These are phyloP conservation scores for Agonopterix subpropinquella DNA, from an alignment of 2,888 invertebrate genomes.

Conservation along the genomic window DNA sequence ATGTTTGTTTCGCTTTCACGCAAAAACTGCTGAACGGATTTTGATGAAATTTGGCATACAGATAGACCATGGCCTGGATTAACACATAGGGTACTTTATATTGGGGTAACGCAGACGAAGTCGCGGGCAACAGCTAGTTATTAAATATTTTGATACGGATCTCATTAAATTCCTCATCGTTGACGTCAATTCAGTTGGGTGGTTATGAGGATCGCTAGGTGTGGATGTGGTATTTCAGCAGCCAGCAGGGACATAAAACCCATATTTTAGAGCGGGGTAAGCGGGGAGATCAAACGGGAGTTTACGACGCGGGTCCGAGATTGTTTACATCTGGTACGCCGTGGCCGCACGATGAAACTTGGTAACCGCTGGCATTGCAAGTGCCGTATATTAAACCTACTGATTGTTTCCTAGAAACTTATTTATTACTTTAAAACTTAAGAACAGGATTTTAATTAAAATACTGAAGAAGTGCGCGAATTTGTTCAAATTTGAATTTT, in stretches of 20 bases:
- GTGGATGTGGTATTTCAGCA: constrained; percentile 66
- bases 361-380: constrained; percentile 61
- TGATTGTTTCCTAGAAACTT: constrained; percentile 25
- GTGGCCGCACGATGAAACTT: constrained; percentile 61
- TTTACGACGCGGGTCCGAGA: constrained; percentile 69
- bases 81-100: too few relatives aligned
- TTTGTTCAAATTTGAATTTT: too few relatives aligned
- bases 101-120: too few relatives aligned
- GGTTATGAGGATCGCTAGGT: constrained; percentile 59
- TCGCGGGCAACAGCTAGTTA: too few relatives aligned
- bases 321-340: constrained; percentile 74
- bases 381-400: constrained; percentile 36
- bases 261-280: constrained; percentile 62
- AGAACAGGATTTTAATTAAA: too few relatives aligned
- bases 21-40: too few relatives aligned
- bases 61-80: too few relatives aligned
- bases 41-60: too few relatives aligned
- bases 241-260: constrained; percentile 66
- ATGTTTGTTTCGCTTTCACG: too few relatives aligned
- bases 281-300: constrained; percentile 69
- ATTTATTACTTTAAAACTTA: neutral
- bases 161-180: constrained; percentile 13
- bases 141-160: neutral
- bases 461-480: too few relatives aligned
- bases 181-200: constrained; percentile 18